Base-by-base conservation (phyloP, 2,113 vertebrate genomes). In the Oxygymnocypris stewartii region DNA sequence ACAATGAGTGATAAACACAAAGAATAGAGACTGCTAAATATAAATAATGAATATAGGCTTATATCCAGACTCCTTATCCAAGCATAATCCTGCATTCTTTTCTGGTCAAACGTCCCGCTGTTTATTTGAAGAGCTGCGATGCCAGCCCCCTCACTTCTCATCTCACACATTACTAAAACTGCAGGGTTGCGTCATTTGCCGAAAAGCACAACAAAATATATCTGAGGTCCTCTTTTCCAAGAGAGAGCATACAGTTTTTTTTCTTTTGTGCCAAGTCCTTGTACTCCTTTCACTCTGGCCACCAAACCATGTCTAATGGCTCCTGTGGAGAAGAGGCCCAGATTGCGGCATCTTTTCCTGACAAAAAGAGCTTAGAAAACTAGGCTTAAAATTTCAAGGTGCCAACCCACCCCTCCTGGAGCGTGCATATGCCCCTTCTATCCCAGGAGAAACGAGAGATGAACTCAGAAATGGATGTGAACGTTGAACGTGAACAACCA, bases 231-330 rank as follows among this genome's bases (percentile, higher is more conserved):
- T 74, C 61, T 54, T 73, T 71, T 84, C 18, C 18, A 37, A 51
- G 44, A 84, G 57, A 54, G 67, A 47, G 40, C 7, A 4, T 42
- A n/a, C 44, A 42, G n/a, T 63, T 40, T 75, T 84, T 61, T 61
- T 54, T n/a, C n/a, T 78, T 85, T 85, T 85, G 84, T 51, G 84
- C 74, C 76, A 78, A 71, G 28, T 67, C 76, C 75, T 54, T 69
- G 61, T 79, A 69, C 59, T 85, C 84, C n/a, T 78, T 79, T 85
- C 61, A 79, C 35, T 8, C 84, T 79, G 84, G 84, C 84, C 77
- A 79, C 84, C 76, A 85, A 85, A 85, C 84, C 84, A 67, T 85
- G 84, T 42, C 75, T 85, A 85, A 85, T 85, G 84, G 84, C 76
- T 85, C 84, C 84, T 71, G 84, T 44, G 57, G 84, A 85, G 84